Conservation (phyloP, 2,888 invertebrate species). For the Nephrotoma appendiculata region DNA sequence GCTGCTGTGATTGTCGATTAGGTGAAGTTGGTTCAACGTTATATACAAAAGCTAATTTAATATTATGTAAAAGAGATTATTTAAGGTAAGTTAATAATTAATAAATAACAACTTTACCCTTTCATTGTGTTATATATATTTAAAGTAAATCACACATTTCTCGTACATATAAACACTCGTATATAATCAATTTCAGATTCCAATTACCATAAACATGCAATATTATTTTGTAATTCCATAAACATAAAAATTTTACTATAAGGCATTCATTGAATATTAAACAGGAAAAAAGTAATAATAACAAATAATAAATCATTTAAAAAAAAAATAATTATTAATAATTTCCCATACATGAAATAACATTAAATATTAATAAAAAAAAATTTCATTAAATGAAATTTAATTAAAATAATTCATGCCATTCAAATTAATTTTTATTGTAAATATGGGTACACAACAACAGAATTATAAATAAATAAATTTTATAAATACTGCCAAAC, state of each 20-base stretch:
- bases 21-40: constrained; percentile 85
- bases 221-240: background rate
- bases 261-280: background rate
- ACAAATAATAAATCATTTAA: background rate
- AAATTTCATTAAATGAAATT: background rate
- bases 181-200: background rate
- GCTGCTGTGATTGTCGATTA: constrained; percentile 84
- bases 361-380: background rate
- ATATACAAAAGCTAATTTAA: constrained; percentile 80
- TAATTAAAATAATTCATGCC: background rate
- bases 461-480: background rate
- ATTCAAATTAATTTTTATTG: background rate
- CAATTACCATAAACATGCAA: background rate
- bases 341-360: background rate
- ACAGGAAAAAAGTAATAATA: background rate
- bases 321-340: background rate
- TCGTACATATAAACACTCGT: background rate
- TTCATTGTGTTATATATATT: background rate
- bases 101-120: background rate
- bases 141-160: background rate
- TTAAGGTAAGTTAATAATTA: constrained; percentile 47
- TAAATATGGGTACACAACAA: background rate
- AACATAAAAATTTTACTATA: background rate
- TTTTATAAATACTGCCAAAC: background rate
- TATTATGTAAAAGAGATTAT: constrained; percentile 84